phyloP scores from a whole-genome alignment of 2,888 invertebrate species.

The Microctonus hyperodae region DNA sequence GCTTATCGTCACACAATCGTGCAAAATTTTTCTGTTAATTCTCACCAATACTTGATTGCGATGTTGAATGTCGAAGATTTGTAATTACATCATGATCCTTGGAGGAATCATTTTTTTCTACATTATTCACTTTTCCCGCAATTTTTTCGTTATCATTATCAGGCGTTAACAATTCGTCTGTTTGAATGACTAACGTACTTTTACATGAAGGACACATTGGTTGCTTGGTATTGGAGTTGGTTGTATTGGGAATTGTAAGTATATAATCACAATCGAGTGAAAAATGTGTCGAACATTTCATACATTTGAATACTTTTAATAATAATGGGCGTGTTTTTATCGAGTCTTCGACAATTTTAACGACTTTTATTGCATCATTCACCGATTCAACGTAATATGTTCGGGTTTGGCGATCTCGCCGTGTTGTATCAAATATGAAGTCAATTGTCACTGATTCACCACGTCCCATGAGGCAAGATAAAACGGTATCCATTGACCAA shows the following conservation, averaged over 20 bases:
- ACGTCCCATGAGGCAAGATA: conserved; percentile 59
- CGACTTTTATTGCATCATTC: conserved; percentile 66
- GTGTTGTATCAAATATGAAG: conserved; percentile 70
- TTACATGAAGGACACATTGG: conserved; percentile 68
- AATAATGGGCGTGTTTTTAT: conserved; percentile 64
- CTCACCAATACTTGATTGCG: conserved; percentile 64
- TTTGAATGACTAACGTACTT: conserved; percentile 68
- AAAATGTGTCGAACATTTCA: conserved; percentile 72
- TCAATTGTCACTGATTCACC: conserved; percentile 65
- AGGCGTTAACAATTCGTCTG: conserved; percentile 59
- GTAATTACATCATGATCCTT: conserved; percentile 30
- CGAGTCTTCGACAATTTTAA: conserved; percentile 62
- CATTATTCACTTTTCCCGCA: conserved; percentile 31
- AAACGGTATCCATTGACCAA: conserved; percentile 57
- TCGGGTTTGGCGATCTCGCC: conserved; percentile 67
- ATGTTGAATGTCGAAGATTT: conserved; percentile 56
- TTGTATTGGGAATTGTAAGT: conserved; percentile 31
- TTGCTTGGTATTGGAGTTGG: conserved; percentile 42
- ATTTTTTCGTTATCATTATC: conserved; percentile 44
- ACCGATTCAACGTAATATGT: conserved; percentile 68
- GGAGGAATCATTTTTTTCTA: conserved; percentile 17
- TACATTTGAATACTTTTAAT: conserved; percentile 64
- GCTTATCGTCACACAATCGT: conserved; percentile 29
- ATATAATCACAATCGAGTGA: conserved; percentile 63
- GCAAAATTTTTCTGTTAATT: conserved; percentile 1